These are phyloP conservation scores for Hypselothyrea guttata DNA, from an alignment of 2,888 invertebrate genomes.

Conservation along the genomic window DNA sequence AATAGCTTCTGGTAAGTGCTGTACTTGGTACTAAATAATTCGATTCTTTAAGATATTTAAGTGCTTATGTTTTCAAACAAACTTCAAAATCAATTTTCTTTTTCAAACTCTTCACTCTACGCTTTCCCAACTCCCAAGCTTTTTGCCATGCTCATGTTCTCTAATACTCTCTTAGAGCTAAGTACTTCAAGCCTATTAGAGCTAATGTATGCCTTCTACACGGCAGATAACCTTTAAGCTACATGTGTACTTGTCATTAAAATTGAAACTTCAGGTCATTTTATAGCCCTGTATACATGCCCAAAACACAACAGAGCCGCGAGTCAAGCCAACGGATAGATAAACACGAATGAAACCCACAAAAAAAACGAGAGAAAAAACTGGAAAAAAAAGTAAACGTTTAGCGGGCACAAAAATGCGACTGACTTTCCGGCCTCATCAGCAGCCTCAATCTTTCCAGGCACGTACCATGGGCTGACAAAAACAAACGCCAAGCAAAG, in stretches of 20 bases:
- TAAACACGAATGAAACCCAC: constrained; percentile 40
- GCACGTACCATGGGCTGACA: constrained; percentile 61
- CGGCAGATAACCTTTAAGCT: constrained; percentile 29
- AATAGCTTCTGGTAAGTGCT: too few relatives aligned
- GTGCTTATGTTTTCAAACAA: too few relatives aligned
- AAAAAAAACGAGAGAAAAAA: too few relatives aligned
- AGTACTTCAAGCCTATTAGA: constrained; percentile 44
- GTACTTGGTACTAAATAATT: too few relatives aligned
- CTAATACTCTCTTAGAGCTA: not conserved
- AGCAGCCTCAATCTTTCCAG: constrained; percentile 34
- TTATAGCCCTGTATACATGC: constrained; percentile 48
- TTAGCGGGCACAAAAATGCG: constrained; percentile 16
- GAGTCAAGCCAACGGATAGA: constrained; percentile 45
- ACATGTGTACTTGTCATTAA: constrained; percentile 67
- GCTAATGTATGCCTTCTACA: constrained; percentile 35
- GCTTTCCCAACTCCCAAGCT: too few relatives aligned
- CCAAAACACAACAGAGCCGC: constrained; percentile 9
- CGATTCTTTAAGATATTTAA: too few relatives aligned
- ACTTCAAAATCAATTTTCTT: too few relatives aligned
- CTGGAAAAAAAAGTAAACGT: too few relatives aligned
- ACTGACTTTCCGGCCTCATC: constrained; percentile 27
- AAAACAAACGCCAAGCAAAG: constrained; percentile 43
- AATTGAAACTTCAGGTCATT: constrained; percentile 70
- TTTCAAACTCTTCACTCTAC: too few relatives aligned
- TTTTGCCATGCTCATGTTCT: not conserved